Conservation (phyloP, 2,888 invertebrate genomes). For the Vannuccia rotundouncinata region DNA sequence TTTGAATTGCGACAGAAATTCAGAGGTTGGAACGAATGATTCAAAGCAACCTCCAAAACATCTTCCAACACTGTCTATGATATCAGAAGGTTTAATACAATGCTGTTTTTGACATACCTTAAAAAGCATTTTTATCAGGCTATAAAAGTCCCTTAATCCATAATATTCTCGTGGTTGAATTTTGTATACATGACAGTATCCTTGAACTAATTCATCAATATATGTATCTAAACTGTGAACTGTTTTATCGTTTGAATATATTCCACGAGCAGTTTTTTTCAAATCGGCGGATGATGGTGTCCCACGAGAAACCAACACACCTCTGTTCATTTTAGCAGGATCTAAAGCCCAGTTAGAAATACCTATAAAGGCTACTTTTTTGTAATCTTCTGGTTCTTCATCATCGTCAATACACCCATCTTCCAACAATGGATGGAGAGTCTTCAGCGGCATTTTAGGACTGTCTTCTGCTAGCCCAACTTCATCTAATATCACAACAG, state of each 20-base stretch:
- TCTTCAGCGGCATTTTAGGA: slow-evolving; percentile 52
- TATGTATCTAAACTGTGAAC: slow-evolving; percentile 8
- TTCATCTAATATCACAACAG: slow-evolving; percentile 53
- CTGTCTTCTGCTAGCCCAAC: slow-evolving; percentile 52
- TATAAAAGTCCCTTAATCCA: slow-evolving; percentile 52
- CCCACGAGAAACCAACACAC: slow-evolving; percentile 49
- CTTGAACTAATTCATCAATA: not conserved
- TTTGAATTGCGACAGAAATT: not conserved
- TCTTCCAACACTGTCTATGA: slow-evolving; percentile 37
- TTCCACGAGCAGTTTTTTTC: slow-evolving; percentile 44
- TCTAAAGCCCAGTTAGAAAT: slow-evolving; percentile 56
- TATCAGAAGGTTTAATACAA: not conserved
- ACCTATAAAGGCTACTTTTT: slow-evolving; percentile 52
- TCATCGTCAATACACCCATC: slow-evolving; percentile 48
- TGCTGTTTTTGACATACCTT: not conserved
- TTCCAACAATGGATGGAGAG: slow-evolving; percentile 51
- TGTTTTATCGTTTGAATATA: slow-evolving; percentile 43
- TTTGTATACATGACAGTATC: slow-evolving; percentile 38
- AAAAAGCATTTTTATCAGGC: slow-evolving; percentile 46
- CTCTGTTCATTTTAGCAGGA: slow-evolving; percentile 55
- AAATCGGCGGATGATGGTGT: slow-evolving; percentile 44
- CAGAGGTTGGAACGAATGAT: slow-evolving; percentile 43
- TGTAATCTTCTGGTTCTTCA: slow-evolving; percentile 46
- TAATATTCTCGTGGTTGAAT: slow-evolving; percentile 46
- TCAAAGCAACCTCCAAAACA: slow-evolving; percentile 50